A percentile compares a stretch with the other conserved stretches of the same genome.
Evolutionary conservation across 1,140 invertebrate species (phyloP).

Genomic region (Zeugodacus cucurbitae): DNA sequence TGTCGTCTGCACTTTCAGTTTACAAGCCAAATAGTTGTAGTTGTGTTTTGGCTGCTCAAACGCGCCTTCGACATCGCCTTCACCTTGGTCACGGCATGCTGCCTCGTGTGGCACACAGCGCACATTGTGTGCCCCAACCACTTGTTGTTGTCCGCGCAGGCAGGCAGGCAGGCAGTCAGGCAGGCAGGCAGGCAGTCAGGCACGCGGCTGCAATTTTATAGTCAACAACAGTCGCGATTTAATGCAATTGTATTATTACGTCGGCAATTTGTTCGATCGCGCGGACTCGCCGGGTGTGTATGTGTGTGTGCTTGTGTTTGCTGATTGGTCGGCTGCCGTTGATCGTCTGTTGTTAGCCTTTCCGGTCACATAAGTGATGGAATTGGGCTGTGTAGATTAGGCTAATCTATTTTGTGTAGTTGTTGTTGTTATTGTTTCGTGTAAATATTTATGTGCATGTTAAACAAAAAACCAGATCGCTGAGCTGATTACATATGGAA

Average conservation of each 20-base stretch:
- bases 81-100: not conserved
- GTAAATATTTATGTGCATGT: not conserved
- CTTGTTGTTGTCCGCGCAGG: not conserved
- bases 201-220: conserved; percentile 33
- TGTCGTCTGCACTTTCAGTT: not conserved
- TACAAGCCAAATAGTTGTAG: conserved; percentile 16
- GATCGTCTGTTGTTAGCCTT: conserved; percentile 15
- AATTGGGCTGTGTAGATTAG: not conserved
- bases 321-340: not conserved
- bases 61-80: not conserved
- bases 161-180: not conserved
- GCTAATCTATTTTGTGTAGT: not conserved
- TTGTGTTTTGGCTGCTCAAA: not conserved
- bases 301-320: not conserved
- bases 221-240: conserved; percentile 13
- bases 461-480: not conserved
- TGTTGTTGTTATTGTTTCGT: not conserved
- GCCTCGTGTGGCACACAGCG: not conserved
- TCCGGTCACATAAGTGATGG: not conserved
- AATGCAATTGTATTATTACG: conserved; percentile 28
- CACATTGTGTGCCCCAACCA: not conserved
- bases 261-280: conserved; percentile 30
- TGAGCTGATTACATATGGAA: no score
- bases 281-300: not conserved
- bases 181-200: not conserved